Evolutionary conservation across 2,797 vertebrate species (phyloP), one percentile per base, ranked within the genome.

Genomic region (Mycteria americana): DNA sequence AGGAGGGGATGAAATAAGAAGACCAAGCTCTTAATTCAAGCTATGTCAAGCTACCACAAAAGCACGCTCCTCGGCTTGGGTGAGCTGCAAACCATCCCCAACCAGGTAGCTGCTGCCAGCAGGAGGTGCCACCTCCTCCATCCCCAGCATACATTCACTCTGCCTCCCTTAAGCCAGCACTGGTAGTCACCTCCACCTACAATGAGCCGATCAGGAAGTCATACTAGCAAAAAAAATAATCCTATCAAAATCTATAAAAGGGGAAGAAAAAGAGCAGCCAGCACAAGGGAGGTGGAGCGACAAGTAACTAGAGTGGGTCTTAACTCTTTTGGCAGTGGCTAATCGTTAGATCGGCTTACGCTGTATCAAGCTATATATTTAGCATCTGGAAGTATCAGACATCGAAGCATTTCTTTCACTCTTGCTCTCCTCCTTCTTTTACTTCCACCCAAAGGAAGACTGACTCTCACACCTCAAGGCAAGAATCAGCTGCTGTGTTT

Each of bases 201-300:
- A 10, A 1, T 3, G 14, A 37, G 8, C 21, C 2, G 3, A 13
- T 4, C 23, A 8, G 31, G 10, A 13, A 46, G 27, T 27, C 53
- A 33, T 1, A 41, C 23, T 5, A 73, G 17, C 54, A 77, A 54
- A 53, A 53, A 63, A 59, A 45, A 9, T 35, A 56, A 77, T 46
- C 18, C 35, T 53, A 33, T 7, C 46, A 37, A n/a, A 70, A 43
- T 5, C 24, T 1, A 6, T 10, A 23, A 37, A 30, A 18, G 13
- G 25, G 30, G 5, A 24, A 35, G 7, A 60, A 18, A 25, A 43
- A 33, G 11, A 56, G 21, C 37, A 46, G 30, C 7, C 63, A 82
- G 69, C 39, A 68, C 4, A 30, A 60, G 3, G 18, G 51, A 39
- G n/a, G 30, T 10, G 11, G 35, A 45, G 39, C n/a, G 53, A 39